Evolutionary conservation across 92 coral and sea anemone genomes (phyloP).

Genomic region (Epizoanthus ramosus): DNA sequence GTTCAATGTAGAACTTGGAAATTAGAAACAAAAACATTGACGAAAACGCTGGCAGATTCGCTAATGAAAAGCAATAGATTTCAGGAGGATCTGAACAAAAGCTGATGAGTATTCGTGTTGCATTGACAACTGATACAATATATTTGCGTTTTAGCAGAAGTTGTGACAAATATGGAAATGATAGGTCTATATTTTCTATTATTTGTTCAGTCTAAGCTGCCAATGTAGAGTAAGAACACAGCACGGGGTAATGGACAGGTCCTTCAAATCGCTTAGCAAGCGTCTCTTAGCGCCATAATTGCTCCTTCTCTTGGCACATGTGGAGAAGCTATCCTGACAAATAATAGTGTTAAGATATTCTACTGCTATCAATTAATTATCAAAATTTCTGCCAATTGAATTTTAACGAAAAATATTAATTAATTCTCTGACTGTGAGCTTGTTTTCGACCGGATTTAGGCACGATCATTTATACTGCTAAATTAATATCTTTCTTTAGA

Average conservation of each 20-base stretch:
- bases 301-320: not conserved
- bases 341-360: not conserved
- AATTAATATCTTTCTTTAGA: constrained; percentile 2
- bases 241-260: constrained; percentile 2
- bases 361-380: constrained; percentile 1
- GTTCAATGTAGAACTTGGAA: constrained; percentile 7
- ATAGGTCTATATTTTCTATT: not conserved
- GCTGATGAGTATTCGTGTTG: not conserved
- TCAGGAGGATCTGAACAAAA: not conserved
- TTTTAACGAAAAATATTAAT: constrained; percentile 12
- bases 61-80: not conserved
- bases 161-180: not conserved
- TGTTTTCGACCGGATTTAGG: constrained; percentile 11
- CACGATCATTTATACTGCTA: not conserved
- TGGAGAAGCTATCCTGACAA: constrained; percentile 3
- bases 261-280: constrained; percentile 6
- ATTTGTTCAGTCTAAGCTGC: constrained; percentile 8
- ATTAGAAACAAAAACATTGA: not conserved
- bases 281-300: not conserved
- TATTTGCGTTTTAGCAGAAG: not conserved
- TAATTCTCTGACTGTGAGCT: constrained; percentile 6
- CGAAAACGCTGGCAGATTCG: not conserved
- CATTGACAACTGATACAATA: not conserved
- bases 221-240: not conserved
- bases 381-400: constrained; percentile 12